These are phyloP conservation scores for Ricordea florida DNA, from an alignment of 92 coral and sea anemone genomes.

Conservation along the genomic window DNA sequence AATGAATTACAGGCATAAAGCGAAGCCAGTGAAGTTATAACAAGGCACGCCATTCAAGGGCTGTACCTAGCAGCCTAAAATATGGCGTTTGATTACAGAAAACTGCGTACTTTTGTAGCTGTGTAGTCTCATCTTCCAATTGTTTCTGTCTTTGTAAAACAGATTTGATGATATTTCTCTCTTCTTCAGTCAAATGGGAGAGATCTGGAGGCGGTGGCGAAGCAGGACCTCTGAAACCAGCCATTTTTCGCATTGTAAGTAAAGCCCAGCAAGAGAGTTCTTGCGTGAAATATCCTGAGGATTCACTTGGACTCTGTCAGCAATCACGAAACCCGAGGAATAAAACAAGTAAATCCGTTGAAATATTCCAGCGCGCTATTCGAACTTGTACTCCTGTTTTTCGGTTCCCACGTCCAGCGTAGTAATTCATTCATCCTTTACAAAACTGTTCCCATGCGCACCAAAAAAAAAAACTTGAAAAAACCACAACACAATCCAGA, in stretches of 20 bases:
- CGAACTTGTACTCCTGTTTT: neutral
- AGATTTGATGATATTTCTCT: conserved; percentile 79
- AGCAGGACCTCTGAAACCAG: conserved; percentile 73
- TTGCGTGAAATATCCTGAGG: conserved; percentile 29
- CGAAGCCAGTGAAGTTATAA: neutral
- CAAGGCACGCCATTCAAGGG: neutral
- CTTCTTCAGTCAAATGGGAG: conserved; percentile 95
- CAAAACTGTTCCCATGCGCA: conserved; percentile 32
- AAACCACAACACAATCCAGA: conserved; percentile 31
- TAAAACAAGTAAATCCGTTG: neutral
- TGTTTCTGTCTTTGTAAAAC: conserved; percentile 93
- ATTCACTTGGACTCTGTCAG: conserved; percentile 20
- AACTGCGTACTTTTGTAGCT: conserved; percentile 80
- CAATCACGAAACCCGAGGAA: neutral
- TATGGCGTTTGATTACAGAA: conserved; percentile 26
- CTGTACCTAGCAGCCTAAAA: neutral
- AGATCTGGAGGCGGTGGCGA: conserved; percentile 96
- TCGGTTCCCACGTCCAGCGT: conserved; percentile 26
- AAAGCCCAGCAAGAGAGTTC: conserved; percentile 15
- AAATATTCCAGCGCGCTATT: neutral
- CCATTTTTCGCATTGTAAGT: conserved; percentile 67
- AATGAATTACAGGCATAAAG: neutral
- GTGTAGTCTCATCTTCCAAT: conserved; percentile 77
- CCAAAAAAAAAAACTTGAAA: conserved; percentile 1
- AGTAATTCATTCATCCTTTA: conserved; percentile 39